phyloP scores from a whole-genome alignment of 2,113 vertebrate genomes.

The Poecile atricapillus region DNA sequence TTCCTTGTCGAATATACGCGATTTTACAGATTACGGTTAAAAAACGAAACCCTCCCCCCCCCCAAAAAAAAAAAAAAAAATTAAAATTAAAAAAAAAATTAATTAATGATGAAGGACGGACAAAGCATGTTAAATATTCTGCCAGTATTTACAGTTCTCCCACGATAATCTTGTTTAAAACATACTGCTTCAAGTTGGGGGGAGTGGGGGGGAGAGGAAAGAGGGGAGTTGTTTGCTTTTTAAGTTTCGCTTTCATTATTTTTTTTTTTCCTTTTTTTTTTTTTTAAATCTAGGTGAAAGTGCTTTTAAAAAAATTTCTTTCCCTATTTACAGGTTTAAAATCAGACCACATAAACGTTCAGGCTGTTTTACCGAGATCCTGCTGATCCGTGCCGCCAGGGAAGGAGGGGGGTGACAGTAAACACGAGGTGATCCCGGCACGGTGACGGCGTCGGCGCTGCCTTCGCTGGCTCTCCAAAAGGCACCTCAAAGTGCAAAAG shows the following conservation, averaged over 20 bases:
- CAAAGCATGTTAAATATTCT: constrained; percentile 82
- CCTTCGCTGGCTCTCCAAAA: constrained; percentile 64
- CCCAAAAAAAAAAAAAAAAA: background rate
- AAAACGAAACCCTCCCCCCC: background rate
- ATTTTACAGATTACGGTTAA: constrained; percentile 73
- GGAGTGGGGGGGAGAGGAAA: background rate
- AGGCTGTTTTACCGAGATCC: constrained; percentile 59
- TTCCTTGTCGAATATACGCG: constrained; percentile 77
- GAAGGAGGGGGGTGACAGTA: constrained; percentile 36
- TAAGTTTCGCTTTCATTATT: constrained; percentile 67
- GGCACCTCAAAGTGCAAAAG: constrained; percentile 75
- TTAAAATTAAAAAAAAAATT: background rate
- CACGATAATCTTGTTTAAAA: constrained; percentile 77
- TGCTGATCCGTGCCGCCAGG: constrained; percentile 33
- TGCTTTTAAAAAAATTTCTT: constrained; percentile 97
- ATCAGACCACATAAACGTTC: constrained; percentile 73
- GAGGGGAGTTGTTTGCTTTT: background rate
- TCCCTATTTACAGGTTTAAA: constrained; percentile 97
- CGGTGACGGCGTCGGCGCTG: constrained; percentile 35
- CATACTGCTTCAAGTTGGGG: constrained; percentile 84
- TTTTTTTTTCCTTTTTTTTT: background rate
- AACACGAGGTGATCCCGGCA: constrained; percentile 44
- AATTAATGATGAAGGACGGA: constrained; percentile 71
- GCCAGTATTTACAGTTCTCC: constrained; percentile 87
- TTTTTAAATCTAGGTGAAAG: constrained; percentile 97